A percentile compares a stretch with the other conserved stretches of the same genome.
phyloP scores from a whole-genome alignment of 2,888 invertebrate genomes.

The Ellobium chinense region DNA sequence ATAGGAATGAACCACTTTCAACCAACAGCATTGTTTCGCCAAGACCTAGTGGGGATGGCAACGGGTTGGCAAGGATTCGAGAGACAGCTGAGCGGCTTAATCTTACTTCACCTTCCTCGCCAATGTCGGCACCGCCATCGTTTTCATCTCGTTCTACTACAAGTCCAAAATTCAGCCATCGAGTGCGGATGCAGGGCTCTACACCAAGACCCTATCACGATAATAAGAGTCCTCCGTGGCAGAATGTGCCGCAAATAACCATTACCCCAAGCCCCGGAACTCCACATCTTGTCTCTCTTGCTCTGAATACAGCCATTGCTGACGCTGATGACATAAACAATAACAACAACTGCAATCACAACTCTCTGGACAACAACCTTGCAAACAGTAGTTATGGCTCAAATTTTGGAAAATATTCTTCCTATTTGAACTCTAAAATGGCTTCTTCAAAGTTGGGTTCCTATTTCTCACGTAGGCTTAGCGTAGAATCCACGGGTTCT shows the following conservation, averaged over 20 bases:
- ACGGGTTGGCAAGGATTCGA: constrained; percentile 23
- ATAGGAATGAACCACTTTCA: background rate
- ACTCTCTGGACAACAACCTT: background rate
- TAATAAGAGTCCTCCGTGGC: background rate
- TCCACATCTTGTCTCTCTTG: background rate
- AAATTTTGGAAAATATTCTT: background rate
- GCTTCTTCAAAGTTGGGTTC: background rate
- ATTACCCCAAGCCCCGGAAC: background rate
- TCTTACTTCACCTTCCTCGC: background rate
- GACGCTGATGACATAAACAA: background rate
- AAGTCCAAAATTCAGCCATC: constrained; percentile 8
- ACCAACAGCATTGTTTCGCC: background rate
- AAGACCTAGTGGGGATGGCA: background rate
- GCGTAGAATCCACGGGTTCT: constrained; percentile 25
- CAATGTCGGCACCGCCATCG: background rate
- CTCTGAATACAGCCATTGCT: background rate
- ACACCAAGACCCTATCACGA: background rate
- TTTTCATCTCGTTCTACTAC: background rate
- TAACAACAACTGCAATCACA: background rate
- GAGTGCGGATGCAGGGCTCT: background rate
- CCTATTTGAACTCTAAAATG: background rate
- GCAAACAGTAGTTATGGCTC: too few relatives aligned
- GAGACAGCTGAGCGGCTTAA: constrained; percentile 25
- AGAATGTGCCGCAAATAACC: background rate
- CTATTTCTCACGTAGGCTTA: constrained; percentile 9